These are phyloP conservation scores for Pygoscelis adeliae DNA, from an alignment of 2,113 vertebrate genomes.

Conservation along the genomic window DNA sequence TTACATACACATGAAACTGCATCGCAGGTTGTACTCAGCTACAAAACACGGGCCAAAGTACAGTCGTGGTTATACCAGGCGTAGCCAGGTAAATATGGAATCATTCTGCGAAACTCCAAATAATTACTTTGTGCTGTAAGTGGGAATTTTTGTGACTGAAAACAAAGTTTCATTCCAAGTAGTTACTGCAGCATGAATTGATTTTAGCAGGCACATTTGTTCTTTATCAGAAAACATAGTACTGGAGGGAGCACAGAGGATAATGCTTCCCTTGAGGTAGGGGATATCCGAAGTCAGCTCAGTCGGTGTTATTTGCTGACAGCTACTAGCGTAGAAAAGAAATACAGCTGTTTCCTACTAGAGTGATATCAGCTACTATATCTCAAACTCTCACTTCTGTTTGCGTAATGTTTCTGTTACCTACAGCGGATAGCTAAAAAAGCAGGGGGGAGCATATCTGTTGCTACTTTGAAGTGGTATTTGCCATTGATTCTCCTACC, in stretches of 20 bases:
- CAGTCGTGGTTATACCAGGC: neutral
- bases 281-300: neutral
- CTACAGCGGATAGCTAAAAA: neutral
- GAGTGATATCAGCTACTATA: neutral
- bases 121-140: neutral
- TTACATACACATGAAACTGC: neutral
- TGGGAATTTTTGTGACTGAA: neutral
- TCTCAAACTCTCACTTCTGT: neutral
- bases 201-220: neutral
- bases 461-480: neutral
- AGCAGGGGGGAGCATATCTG: neutral
- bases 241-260: neutral
- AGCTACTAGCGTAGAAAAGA: neutral
- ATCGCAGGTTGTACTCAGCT: neutral
- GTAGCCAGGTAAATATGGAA: neutral
- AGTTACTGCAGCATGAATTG: neutral
- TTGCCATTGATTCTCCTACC: neutral
- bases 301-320: neutral
- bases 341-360: neutral
- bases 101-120: neutral
- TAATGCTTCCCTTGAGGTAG: neutral
- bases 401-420: neutral
- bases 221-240: neutral
- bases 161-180: neutral
- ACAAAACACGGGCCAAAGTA: neutral